phyloP scores from a whole-genome alignment of 2,113 vertebrate genomes.

The Mystacornis crossleyi region DNA sequence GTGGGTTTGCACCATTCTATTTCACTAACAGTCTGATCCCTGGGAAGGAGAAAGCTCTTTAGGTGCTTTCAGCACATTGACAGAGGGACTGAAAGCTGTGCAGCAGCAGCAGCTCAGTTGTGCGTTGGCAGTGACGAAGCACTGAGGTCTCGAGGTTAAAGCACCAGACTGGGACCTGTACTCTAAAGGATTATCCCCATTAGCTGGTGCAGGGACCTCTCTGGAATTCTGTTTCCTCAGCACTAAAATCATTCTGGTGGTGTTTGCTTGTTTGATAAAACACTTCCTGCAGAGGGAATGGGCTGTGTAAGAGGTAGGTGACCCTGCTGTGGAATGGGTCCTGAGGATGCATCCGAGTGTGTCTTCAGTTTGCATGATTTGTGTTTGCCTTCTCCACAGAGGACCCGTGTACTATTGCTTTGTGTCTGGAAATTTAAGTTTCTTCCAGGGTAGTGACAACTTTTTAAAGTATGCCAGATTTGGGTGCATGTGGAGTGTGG shows the following conservation, averaged over 20 bases:
- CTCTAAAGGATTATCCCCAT: background rate
- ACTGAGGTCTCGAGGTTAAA: background rate
- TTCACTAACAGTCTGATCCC: background rate
- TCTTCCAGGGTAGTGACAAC: background rate
- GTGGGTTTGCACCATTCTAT: background rate
- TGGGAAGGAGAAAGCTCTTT: background rate
- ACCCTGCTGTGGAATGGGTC: background rate
- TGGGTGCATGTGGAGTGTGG: background rate
- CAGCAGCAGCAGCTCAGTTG: background rate
- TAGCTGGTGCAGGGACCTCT: background rate
- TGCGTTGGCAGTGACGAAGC: background rate
- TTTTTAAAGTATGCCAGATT: background rate
- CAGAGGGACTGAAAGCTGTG: background rate
- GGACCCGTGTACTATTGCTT: background rate
- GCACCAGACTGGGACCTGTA: background rate
- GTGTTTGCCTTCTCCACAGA: background rate
- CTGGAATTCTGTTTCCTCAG: background rate
- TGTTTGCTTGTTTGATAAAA: background rate
- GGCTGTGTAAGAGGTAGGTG: background rate
- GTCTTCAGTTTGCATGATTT: background rate
- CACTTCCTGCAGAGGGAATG: background rate
- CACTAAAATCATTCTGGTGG: background rate
- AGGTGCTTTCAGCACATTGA: background rate
- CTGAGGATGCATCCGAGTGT: accelerated
- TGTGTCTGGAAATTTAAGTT: background rate